phyloP scores from a whole-genome alignment of 2,113 vertebrate genomes.

The Oxyruncus cristatus region DNA sequence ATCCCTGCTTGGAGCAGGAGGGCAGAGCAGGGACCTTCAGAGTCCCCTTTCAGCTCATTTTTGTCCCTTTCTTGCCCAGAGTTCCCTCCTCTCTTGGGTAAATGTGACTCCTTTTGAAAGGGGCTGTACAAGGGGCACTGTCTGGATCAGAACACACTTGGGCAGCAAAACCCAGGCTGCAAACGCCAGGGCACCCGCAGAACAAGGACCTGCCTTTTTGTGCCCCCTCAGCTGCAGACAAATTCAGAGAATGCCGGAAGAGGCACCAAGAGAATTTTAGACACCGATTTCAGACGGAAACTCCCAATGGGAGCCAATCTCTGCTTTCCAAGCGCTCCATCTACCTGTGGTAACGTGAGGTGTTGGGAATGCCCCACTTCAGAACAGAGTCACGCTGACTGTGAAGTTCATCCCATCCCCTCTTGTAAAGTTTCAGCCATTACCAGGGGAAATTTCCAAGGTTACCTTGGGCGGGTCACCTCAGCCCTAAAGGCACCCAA shows the following conservation, averaged over 20 bases:
- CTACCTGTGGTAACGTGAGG: background rate
- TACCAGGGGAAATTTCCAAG: background rate
- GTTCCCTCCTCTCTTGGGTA: background rate
- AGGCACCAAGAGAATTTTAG: background rate
- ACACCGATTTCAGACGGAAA: background rate
- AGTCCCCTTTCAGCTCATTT: background rate
- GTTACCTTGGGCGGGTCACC: background rate
- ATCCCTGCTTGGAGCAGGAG: background rate
- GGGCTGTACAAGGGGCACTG: background rate
- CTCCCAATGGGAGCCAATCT: background rate
- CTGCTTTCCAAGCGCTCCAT: background rate
- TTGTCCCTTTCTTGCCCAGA: background rate
- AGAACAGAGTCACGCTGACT: background rate
- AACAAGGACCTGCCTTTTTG: background rate
- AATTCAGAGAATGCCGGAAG: background rate
- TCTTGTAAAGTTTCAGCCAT: background rate
- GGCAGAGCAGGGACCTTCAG: background rate
- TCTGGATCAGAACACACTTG: background rate
- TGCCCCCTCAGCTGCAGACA: background rate
- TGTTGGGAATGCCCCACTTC: background rate
- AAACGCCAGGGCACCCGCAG: background rate
- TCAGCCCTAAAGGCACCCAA: background rate
- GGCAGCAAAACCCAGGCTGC: background rate
- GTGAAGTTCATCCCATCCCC: background rate
- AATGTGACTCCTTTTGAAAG: background rate